phyloP scores from a whole-genome alignment of 2,888 invertebrate genomes.

The Nephrotoma flavescens region DNA sequence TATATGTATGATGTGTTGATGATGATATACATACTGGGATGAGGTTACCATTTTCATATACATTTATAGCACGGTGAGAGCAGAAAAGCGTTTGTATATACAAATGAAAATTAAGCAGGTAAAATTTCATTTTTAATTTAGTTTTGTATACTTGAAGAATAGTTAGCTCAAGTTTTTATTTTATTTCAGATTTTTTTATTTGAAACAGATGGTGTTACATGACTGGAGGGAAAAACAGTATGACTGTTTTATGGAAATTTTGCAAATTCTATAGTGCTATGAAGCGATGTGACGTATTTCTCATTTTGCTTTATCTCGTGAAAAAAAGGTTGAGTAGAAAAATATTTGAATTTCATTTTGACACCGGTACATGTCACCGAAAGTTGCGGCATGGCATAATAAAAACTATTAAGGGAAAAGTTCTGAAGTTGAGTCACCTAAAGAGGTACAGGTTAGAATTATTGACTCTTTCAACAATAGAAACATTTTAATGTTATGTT shows the following conservation, averaged over 20 bases:
- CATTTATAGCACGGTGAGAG: neutral
- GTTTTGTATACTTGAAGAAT: neutral
- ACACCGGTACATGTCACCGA: too few relatives aligned
- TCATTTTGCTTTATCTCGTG: neutral
- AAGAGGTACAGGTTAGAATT: too few relatives aligned
- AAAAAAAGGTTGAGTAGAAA: neutral
- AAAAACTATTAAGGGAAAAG: too few relatives aligned
- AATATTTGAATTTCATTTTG: neutral
- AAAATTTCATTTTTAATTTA: neutral
- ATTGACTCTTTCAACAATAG: too few relatives aligned
- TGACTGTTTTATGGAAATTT: neutral
- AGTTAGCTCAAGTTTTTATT: neutral
- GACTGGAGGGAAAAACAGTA: neutral
- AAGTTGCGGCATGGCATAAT: too few relatives aligned
- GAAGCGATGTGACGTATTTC: neutral
- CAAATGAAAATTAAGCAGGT: neutral
- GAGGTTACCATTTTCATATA: neutral
- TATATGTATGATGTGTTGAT: neutral
- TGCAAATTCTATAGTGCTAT: neutral
- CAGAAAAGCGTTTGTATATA: neutral
- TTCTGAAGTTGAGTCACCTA: too few relatives aligned
- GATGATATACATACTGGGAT: neutral
- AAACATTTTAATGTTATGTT: too few relatives aligned
- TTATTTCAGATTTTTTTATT: neutral
- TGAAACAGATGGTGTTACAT: neutral